A percentile compares a stretch with the other conserved stretches of the same genome.
Conservation (phyloP, 2,113 vertebrate genomes). For the Diphyllodes magnificus region DNA sequence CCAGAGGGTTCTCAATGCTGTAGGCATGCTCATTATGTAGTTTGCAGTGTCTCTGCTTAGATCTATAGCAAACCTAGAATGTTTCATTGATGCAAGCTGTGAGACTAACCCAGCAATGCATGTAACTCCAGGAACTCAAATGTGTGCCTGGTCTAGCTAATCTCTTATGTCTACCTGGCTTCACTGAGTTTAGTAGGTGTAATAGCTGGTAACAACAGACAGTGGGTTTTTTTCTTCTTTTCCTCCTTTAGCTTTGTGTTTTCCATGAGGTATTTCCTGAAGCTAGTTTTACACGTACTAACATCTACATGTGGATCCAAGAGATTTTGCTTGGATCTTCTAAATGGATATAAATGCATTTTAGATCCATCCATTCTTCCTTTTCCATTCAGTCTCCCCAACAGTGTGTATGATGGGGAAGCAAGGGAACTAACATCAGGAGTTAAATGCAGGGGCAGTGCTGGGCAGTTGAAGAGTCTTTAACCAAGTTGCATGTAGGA, state of each 20-base stretch:
- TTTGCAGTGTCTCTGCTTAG: background rate
- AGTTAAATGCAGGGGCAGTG: background rate
- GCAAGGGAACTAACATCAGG: background rate
- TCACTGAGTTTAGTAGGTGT: background rate
- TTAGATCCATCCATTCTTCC: background rate
- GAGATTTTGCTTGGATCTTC: background rate
- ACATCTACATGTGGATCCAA: background rate
- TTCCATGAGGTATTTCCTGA: slow-evolving; percentile 40
- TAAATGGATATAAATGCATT: background rate
- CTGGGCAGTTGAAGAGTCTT: background rate
- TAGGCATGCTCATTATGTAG: background rate
- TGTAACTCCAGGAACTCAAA: background rate
- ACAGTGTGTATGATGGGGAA: background rate
- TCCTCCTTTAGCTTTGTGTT: background rate
- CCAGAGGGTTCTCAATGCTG: background rate
- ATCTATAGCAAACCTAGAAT: background rate
- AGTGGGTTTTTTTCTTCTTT: fast-evolving
- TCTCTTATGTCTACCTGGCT: background rate
- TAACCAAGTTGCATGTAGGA: background rate
- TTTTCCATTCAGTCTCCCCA: background rate
- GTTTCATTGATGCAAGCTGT: background rate
- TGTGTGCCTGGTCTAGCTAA: background rate
- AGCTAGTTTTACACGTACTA: background rate
- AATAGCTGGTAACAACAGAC: background rate
- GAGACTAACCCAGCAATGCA: background rate